Percentiles rank a stretch among this genome's conserved stretches.
These are phyloP conservation scores for Meda fulgida DNA, from an alignment of 2,797 vertebrate genomes.

Conservation along the genomic window DNA sequence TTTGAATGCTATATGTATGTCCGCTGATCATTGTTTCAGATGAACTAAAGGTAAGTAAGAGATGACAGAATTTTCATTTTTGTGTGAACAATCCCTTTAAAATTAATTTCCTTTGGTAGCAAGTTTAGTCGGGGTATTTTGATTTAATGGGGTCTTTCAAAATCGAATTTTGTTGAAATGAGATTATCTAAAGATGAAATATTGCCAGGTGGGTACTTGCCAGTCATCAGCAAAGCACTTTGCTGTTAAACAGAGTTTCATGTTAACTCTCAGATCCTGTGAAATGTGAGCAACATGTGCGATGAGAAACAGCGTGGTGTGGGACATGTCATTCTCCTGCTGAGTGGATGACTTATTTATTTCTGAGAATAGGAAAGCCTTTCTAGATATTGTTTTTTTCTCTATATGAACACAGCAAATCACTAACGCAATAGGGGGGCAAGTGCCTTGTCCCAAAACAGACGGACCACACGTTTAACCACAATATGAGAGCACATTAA, in stretches of 20 bases:
- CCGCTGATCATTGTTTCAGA: neutral
- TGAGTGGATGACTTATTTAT: conserved; percentile 48
- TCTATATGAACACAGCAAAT: neutral
- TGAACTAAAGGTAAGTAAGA: neutral
- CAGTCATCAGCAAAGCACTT: neutral
- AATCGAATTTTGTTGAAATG: neutral
- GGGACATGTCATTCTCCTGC: conserved; percentile 36
- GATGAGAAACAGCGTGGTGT: conserved; percentile 32
- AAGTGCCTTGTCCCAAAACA: neutral
- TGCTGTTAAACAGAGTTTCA: conserved; percentile 3
- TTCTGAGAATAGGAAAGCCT: neutral
- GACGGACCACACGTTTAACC: neutral
- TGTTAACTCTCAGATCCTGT: conserved; percentile 11
- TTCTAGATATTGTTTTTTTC: conserved; percentile 10
- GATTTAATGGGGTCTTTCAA: neutral
- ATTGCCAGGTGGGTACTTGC: neutral
- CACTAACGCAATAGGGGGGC: neutral
- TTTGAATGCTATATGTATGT: neutral
- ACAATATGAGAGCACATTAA: neutral
- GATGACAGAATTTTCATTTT: neutral
- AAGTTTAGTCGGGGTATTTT: neutral
- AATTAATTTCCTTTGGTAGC: too few relatives aligned
- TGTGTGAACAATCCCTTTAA: neutral
- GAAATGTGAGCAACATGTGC: conserved; percentile 54
- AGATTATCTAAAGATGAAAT: neutral